Percentiles rank a stretch among this genome's conserved stretches.
Conservation (phyloP, 2,797 vertebrate genomes). For the Percopsis omiscomaycus region DNA sequence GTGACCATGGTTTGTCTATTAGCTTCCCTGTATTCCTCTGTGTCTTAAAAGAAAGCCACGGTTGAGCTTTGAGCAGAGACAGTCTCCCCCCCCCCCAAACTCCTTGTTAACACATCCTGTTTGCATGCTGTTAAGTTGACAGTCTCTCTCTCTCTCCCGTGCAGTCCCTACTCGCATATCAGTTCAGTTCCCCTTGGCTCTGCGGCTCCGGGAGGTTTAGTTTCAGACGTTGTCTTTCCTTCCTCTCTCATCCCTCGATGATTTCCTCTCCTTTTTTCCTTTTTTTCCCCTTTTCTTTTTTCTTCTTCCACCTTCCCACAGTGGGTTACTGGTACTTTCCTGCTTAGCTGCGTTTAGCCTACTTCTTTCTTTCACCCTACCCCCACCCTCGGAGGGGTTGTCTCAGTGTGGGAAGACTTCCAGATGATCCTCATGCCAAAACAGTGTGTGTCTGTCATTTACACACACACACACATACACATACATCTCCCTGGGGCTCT, state of each 20-base stretch:
- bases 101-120: constrained; percentile 68
- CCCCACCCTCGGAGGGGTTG: constrained; percentile 55
- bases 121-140: constrained; percentile 53
- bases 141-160: constrained; percentile 18
- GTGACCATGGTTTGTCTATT: constrained; percentile 25
- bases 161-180: constrained; percentile 37
- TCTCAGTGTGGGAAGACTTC: constrained; percentile 42
- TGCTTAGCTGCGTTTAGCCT: constrained; percentile 16
- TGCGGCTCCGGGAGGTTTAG: constrained; percentile 43
- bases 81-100: constrained; percentile 29
- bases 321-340: constrained; percentile 28
- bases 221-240: constrained; percentile 42
- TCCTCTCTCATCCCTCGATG: constrained; percentile 19
- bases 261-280: constrained; percentile 12
- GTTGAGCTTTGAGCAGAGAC: constrained; percentile 26
- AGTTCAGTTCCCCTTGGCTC: constrained; percentile 44
- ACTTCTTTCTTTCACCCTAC: constrained; percentile 19
- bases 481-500: constrained; percentile 27
- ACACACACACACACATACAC: not conserved
- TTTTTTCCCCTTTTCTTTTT: no score
- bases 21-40: constrained; percentile 17
- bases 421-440: constrained; percentile 49
- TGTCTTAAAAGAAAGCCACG: not conserved
- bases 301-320: not conserved
- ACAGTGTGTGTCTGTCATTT: constrained; percentile 33